Percentiles rank a stretch among this genome's conserved stretches.
phyloP scores from a whole-genome alignment of 1,140 invertebrate species.

The Drosophila carrolli region DNA sequence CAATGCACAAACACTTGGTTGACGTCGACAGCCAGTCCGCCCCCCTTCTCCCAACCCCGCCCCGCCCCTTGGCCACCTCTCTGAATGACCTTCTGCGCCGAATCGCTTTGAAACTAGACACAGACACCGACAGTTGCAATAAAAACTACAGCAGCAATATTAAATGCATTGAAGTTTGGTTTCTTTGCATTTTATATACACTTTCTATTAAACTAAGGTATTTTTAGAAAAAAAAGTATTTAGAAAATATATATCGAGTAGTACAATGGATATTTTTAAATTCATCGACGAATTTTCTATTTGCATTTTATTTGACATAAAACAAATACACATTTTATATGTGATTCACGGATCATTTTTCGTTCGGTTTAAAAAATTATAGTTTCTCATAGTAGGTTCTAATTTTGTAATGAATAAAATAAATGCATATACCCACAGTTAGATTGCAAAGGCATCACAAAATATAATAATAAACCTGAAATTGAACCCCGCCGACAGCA shows the following conservation, averaged over 20 bases:
- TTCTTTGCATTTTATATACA: neutral
- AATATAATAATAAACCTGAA: slow-evolving; percentile 68
- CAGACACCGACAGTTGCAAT: slow-evolving; percentile 35
- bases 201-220: neutral
- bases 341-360: too few relatives aligned
- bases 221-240: too few relatives aligned
- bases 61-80: neutral
- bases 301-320: too few relatives aligned
- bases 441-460: slow-evolving; percentile 1
- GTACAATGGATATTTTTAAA: too few relatives aligned
- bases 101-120: slow-evolving; percentile 36
- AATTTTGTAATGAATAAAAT: neutral
- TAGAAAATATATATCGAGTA: too few relatives aligned
- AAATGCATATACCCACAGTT: neutral
- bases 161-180: neutral
- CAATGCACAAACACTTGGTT: slow-evolving; percentile 44
- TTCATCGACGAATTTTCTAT: too few relatives aligned
- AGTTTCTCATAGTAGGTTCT: too few relatives aligned
- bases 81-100: slow-evolving; percentile 63
- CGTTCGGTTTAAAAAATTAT: too few relatives aligned
- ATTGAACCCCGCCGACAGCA: slow-evolving; percentile 33
- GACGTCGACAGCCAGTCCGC: slow-evolving; percentile 9
- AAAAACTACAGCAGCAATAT: slow-evolving; percentile 1
- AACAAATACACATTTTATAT: too few relatives aligned
- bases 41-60: neutral